These are phyloP conservation scores for Heliconius charithonia DNA, from an alignment of 2,888 invertebrate species.

Conservation along the genomic window DNA sequence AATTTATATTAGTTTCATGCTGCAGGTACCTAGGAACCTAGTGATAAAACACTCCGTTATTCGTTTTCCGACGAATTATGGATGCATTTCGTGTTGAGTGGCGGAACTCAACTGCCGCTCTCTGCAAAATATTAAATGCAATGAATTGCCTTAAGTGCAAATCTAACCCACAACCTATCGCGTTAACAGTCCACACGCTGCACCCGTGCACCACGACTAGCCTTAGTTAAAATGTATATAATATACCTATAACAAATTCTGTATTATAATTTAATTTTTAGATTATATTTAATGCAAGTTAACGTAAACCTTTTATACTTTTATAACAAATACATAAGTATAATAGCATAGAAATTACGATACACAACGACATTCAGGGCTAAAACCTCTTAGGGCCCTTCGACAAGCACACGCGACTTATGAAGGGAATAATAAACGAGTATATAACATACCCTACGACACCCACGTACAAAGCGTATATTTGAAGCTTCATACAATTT, in stretches of 20 bases:
- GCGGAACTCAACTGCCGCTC: background rate
- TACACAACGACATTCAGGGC: conserved; percentile 18
- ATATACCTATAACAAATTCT: background rate
- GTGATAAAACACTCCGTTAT: background rate
- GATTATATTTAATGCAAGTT: background rate
- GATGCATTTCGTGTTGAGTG: background rate
- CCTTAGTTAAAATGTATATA: background rate
- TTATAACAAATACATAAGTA: background rate
- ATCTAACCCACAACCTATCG: background rate
- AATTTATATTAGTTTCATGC: background rate
- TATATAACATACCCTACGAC: background rate
- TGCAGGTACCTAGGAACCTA: background rate
- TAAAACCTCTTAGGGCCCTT: conserved; percentile 22
- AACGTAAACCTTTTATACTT: background rate
- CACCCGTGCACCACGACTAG: no score
- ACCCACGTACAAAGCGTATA: background rate
- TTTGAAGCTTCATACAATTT: conserved; percentile 7
- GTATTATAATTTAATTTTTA: background rate
- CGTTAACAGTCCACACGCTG: background rate
- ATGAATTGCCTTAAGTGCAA: background rate
- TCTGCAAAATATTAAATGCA: background rate
- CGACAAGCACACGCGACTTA: conserved; percentile 18
- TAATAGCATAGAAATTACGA: conserved; percentile 2
- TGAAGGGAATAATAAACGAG: conserved; percentile 19
- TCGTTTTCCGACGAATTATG: background rate